phyloP scores from a whole-genome alignment of 2,888 invertebrate species.

The Galerucella calmariensis region DNA sequence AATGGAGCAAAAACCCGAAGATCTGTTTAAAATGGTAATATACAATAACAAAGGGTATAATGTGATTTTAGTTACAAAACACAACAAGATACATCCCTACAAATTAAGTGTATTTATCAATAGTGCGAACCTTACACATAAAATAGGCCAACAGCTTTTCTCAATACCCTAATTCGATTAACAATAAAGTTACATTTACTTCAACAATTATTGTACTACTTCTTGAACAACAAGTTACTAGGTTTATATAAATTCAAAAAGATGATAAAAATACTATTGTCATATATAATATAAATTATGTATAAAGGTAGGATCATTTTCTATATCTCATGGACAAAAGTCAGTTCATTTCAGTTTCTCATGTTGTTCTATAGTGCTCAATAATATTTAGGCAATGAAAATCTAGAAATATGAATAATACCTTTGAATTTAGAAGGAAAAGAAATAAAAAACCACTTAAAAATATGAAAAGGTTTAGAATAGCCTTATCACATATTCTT shows the following conservation, averaged over 20 bases:
- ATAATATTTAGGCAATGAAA: constrained; percentile 18
- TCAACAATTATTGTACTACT: constrained; percentile 60
- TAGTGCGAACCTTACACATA: constrained; percentile 52
- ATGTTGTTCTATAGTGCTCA: constrained; percentile 24
- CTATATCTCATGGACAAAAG: constrained; percentile 53
- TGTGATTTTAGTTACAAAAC: constrained; percentile 52
- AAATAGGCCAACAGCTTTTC: constrained; percentile 51
- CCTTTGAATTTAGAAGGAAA: not conserved
- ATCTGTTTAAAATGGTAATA: constrained; percentile 51
- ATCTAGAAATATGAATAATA: not conserved
- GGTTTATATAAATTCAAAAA: constrained; percentile 59
- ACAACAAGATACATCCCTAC: constrained; percentile 52
- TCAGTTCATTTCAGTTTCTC: constrained; percentile 34
- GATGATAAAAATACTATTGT: constrained; percentile 65
- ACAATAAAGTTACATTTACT: constrained; percentile 53
- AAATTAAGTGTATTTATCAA: constrained; percentile 51
- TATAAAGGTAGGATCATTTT: constrained; percentile 50
- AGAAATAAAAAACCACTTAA: too few relatives aligned
- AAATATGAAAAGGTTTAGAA: not conserved
- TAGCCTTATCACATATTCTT: not conserved
- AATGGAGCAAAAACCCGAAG: constrained; percentile 42
- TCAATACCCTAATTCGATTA: constrained; percentile 48
- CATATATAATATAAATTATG: constrained; percentile 57
- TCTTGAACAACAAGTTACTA: constrained; percentile 60
- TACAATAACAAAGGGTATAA: constrained; percentile 51